Evolutionary conservation across 1,140 invertebrate genomes (phyloP), one percentile per base, ranked within the genome.

Genomic region (Hyposmocoma kahamanoa): DNA sequence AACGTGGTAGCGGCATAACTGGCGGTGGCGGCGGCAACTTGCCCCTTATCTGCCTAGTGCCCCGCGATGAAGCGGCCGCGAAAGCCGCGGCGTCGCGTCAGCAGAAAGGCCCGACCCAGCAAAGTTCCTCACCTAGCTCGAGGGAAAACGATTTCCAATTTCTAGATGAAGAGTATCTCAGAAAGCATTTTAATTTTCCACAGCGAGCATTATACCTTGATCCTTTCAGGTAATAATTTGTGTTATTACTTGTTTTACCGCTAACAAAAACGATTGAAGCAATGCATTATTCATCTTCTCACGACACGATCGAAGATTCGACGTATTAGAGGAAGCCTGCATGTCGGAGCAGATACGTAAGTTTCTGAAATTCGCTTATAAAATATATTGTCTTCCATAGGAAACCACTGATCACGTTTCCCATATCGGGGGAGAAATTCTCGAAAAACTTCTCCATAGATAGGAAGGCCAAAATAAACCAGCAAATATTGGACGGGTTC

Each of bases 401-500:
- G 15, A 70, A 77, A 1, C 81, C 81, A 1, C 54, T 84, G 2
- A 82, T 84, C 32, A 82, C 81, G 2, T 84, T 82, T 47, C 81
- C 81, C n/a, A 80, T 81, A 67, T 68, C 70, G n/a, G 72, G 81
- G 68, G 77, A 80, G 46, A 62, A 67, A 8, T 6, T 6, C 13
- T 58, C 53, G 1, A 64, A 67, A 21, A 54, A 85, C 55, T 83
- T 85, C 59, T 83, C 79, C 46, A 44, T 82, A 47, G 72, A 66
- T 1, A 59, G 74, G 4, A 85, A 85, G 42, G 62, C 63, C 34
- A 85, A 85, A 48, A 81, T 82, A 10, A 85, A 85, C 45, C 81
- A 85, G 50, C 72, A 76, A 46, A 83, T 85, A 9, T 50, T 85
- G 11, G 81, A 85, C 41, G 81, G 81, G 0, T 68, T 55, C 24